Conservation (phyloP, 2,797 vertebrate species). For the Mycteria americana region DNA sequence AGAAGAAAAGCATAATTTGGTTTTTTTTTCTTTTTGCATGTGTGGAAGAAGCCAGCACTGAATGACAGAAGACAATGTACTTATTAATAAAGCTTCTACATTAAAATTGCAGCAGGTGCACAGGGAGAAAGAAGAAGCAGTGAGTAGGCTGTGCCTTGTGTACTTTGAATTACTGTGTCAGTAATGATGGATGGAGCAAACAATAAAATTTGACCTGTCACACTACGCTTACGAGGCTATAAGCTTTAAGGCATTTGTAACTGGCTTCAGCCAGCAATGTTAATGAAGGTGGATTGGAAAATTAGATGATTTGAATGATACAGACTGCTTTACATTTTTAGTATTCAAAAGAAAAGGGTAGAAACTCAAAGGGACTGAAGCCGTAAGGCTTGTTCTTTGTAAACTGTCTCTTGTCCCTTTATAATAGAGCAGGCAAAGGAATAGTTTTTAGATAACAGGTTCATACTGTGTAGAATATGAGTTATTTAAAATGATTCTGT, state of each 20-base stretch:
- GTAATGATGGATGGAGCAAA: slow-evolving; percentile 31
- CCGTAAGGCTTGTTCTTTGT: not conserved
- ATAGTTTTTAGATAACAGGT: not conserved
- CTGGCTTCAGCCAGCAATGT: slow-evolving; percentile 18
- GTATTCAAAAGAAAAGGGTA: slow-evolving; percentile 1
- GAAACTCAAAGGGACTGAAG: not conserved
- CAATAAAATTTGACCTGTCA: slow-evolving; percentile 30
- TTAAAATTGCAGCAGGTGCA: slow-evolving; percentile 51
- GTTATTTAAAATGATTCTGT: slow-evolving; percentile 19
- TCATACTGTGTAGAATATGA: slow-evolving; percentile 5
- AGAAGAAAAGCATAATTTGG: not conserved
- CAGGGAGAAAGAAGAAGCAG: slow-evolving; percentile 2
- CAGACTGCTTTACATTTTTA: not conserved
- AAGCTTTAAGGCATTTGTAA: slow-evolving; percentile 28
- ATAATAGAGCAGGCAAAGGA: not conserved
- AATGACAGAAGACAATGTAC: not conserved
- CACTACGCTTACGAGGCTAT: not conserved
- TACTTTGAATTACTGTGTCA: slow-evolving; percentile 54
- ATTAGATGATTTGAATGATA: slow-evolving; percentile 40
- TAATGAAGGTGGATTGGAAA: slow-evolving; percentile 45
- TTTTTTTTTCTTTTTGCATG: not conserved
- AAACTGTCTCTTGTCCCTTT: not conserved
- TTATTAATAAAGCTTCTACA: slow-evolving; percentile 34
- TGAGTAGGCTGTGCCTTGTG: not conserved
- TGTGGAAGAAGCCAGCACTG: not conserved